These are phyloP conservation scores for Hetaerina titia DNA, from an alignment of 2,888 invertebrate genomes.

Conservation along the genomic window DNA sequence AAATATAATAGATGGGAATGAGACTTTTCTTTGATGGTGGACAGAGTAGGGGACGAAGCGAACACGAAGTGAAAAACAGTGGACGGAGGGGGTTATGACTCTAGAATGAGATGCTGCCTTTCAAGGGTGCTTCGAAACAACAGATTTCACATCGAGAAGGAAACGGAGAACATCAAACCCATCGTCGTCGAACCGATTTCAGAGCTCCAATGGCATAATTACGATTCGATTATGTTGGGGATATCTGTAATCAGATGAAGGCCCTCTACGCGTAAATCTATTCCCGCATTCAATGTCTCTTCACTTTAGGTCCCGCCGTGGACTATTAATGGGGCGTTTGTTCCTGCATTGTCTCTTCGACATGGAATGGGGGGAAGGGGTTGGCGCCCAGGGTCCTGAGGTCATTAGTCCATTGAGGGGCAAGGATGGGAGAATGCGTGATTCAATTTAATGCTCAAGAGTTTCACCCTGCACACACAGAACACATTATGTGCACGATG, in stretches of 20 bases:
- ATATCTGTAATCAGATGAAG: neutral
- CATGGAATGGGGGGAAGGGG: neutral
- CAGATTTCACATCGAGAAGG: neutral
- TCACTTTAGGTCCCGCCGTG: neutral
- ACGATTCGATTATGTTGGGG: neutral
- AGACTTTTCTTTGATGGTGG: too few species aligned
- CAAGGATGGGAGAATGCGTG: neutral
- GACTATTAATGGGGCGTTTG: neutral
- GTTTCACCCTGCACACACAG: neutral
- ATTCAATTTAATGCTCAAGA: neutral
- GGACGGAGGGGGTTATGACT: neutral
- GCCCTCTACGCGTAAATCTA: neutral
- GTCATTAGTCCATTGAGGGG: neutral
- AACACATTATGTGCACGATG: too few species aligned
- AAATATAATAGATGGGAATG: too few species aligned
- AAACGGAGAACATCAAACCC: neutral
- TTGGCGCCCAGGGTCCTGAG: neutral
- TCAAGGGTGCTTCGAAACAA: neutral
- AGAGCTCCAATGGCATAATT: neutral
- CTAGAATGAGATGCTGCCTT: neutral
- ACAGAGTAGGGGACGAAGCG: too few species aligned
- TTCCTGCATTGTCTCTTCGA: neutral
- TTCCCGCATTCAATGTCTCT: neutral
- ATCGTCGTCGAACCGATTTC: neutral
- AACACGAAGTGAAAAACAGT: too few species aligned